Evolutionary conservation across 2,113 vertebrate species (phyloP).

Genomic region (Dolichotis patagonum): DNA sequence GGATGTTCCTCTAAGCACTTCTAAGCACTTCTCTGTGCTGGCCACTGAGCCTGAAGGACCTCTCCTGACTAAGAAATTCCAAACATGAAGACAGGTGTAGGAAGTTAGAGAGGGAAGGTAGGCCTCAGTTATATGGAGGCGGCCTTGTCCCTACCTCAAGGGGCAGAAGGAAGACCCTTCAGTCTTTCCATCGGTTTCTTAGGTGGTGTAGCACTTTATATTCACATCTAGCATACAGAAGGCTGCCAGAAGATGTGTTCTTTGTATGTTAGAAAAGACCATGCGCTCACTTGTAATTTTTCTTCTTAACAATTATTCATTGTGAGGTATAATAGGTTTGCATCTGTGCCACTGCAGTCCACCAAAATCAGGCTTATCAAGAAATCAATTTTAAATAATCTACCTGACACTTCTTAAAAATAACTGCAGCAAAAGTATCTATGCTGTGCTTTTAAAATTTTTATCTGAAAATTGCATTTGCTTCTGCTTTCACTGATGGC

Average conservation of each 20-base stretch:
- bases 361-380: slow-evolving; percentile 6
- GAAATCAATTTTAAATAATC: neutral
- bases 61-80: slow-evolving; percentile 24
- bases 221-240: neutral
- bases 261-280: neutral
- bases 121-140: neutral
- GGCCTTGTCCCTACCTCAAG: neutral
- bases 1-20: neutral
- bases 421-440: neutral
- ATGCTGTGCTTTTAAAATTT: neutral
- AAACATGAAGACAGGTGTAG: neutral
- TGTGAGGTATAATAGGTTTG: neutral
- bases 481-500: neutral
- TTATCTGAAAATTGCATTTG: neutral
- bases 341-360: neutral
- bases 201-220: slow-evolving; percentile 36
- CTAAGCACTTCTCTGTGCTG: neutral
- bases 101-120: neutral
- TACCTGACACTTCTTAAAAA: neutral
- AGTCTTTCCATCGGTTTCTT: slow-evolving; percentile 13
- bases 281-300: neutral
- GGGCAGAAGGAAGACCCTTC: neutral
- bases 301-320: neutral
- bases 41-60: neutral
- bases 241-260: neutral